Conservation (phyloP, 2,888 invertebrate genomes). For the Meiosimyza platycephala region DNA sequence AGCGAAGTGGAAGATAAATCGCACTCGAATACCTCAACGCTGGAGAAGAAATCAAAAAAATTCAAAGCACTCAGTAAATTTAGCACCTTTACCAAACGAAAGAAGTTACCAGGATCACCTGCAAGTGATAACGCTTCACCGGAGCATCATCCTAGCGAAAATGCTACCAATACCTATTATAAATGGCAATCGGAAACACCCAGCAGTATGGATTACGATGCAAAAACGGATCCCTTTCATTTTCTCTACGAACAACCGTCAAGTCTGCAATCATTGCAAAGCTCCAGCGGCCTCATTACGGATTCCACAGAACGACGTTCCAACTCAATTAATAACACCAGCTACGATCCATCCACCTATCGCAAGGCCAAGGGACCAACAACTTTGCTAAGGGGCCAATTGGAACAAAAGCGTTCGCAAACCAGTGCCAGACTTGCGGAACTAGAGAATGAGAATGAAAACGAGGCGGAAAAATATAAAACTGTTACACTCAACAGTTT, state of each 20-base stretch:
- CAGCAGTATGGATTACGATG: constrained; percentile 58
- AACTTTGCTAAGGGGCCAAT: constrained; percentile 53
- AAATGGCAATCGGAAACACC: constrained; percentile 62
- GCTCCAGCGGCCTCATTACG: constrained; percentile 40
- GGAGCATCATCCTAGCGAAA: constrained; percentile 62
- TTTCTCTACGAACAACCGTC: constrained; percentile 63
- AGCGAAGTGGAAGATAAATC: constrained; percentile 39
- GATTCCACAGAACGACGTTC: constrained; percentile 40
- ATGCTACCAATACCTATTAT: constrained; percentile 62
- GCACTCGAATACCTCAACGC: constrained; percentile 56
- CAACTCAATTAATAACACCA: constrained; percentile 44
- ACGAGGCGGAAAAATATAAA: constrained; percentile 60
- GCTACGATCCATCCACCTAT: constrained; percentile 62
- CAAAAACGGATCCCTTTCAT: constrained; percentile 63
- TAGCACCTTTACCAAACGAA: constrained; percentile 64
- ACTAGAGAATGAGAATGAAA: constrained; percentile 46
- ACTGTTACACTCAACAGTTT: constrained; percentile 65
- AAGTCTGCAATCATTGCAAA: constrained; percentile 50
- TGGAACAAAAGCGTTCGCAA: constrained; percentile 43
- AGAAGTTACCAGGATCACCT: constrained; percentile 53
- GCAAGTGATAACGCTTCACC: constrained; percentile 41
- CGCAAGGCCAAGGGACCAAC: constrained; percentile 59
- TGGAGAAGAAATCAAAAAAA: constrained; percentile 62
- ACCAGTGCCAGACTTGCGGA: constrained; percentile 37
- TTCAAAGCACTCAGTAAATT: constrained; percentile 62